phyloP scores from a whole-genome alignment of 1,140 invertebrate species.

The Pogonomyrmex barbatus region DNA sequence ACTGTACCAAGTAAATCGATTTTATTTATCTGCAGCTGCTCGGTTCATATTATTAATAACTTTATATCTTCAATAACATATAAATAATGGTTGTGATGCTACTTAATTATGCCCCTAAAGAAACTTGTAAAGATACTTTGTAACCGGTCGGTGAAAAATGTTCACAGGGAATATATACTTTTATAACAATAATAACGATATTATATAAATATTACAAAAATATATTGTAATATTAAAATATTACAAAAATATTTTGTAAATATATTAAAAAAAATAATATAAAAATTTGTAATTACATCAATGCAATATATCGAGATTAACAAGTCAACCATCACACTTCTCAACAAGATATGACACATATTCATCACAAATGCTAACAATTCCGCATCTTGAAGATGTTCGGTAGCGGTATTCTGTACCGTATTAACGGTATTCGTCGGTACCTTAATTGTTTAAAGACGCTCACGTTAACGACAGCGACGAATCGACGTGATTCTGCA shows the following conservation, averaged over 20 bases:
- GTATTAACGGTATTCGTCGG: slow-evolving; percentile 14
- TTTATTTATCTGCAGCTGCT: slow-evolving; percentile 36
- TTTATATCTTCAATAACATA: slow-evolving; percentile 13
- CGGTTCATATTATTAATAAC: not conserved
- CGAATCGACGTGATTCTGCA: slow-evolving; percentile 25
- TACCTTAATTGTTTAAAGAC: slow-evolving; percentile 2
- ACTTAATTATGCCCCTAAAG: slow-evolving; percentile 2
- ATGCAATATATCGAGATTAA: not conserved
- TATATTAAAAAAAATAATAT: no score
- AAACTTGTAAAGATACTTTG: slow-evolving; percentile 5
- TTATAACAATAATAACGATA: slow-evolving; percentile 18
- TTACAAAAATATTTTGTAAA: no score
- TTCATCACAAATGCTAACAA: not conserved
- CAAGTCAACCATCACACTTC: not conserved
- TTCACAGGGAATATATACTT: not conserved
- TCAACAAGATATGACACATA: slow-evolving; percentile 1
- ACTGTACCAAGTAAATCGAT: slow-evolving; percentile 19
- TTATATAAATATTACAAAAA: not conserved
- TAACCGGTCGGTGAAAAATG: not conserved
- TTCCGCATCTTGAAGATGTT: not conserved
- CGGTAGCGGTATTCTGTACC: not conserved
- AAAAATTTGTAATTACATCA: not conserved
- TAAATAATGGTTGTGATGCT: not conserved
- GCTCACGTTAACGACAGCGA: not conserved
- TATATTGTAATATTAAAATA: no score